These are phyloP conservation scores for Syrmaticus mikado DNA, from an alignment of 2,113 vertebrate species.

Conservation along the genomic window DNA sequence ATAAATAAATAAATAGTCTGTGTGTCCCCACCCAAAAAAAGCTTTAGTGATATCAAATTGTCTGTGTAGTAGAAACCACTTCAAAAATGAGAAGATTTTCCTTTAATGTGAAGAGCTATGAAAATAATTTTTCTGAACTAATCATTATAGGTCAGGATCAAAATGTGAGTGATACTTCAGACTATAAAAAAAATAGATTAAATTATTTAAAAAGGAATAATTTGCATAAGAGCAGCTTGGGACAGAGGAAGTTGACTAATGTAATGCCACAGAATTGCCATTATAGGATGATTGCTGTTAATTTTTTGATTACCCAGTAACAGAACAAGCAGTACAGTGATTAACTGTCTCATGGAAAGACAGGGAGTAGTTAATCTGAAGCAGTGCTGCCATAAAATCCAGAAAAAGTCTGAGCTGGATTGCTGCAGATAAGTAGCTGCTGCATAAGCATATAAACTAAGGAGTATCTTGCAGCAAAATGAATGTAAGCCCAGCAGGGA, in stretches of 20 bases:
- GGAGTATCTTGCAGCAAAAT: background rate
- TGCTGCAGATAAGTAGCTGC: background rate
- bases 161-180: background rate
- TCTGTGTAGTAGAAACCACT: background rate
- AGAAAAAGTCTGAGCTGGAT: background rate
- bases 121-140: constrained; percentile 16
- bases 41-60: background rate
- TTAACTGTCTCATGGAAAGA: constrained; percentile 35
- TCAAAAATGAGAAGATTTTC: background rate
- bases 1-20: background rate
- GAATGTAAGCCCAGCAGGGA: background rate
- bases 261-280: background rate
- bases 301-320: constrained; percentile 41
- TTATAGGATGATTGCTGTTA: constrained; percentile 36
- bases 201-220: constrained; percentile 28
- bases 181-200: background rate
- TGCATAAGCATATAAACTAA: background rate
- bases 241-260: constrained; percentile 36
- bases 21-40: background rate
- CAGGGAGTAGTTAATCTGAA: constrained; percentile 8
- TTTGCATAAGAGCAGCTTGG: constrained; percentile 17
- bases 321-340: constrained; percentile 16
- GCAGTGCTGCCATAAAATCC: background rate
- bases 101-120: background rate
- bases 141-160: background rate